phyloP scores from a whole-genome alignment of 2,797 vertebrate genomes.

The Scolopax rusticola region DNA sequence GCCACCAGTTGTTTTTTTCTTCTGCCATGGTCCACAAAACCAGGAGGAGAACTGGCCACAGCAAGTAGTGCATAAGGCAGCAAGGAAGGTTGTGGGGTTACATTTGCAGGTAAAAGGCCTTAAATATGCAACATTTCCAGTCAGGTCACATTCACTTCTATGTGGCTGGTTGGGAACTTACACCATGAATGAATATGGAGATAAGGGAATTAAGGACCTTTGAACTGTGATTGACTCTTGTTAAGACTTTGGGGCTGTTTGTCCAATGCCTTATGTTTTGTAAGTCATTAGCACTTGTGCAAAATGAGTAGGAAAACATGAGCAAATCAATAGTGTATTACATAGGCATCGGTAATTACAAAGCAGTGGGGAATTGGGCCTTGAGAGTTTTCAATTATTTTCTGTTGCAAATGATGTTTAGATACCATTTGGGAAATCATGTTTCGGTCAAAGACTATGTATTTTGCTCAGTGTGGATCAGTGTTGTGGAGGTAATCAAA shows the following conservation, averaged over 20 bases:
- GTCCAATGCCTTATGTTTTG: not conserved
- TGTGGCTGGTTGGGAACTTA: not conserved
- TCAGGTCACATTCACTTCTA: not conserved
- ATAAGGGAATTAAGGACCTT: not conserved
- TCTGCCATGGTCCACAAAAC: not conserved
- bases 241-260: slow-evolving; percentile 14
- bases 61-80: not conserved
- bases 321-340: slow-evolving; percentile 50
- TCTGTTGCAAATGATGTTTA: slow-evolving; percentile 30
- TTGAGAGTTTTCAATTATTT: slow-evolving; percentile 54
- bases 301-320: slow-evolving; percentile 18
- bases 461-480: slow-evolving; percentile 11
- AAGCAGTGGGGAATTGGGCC: slow-evolving; percentile 2
- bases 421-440: slow-evolving; percentile 50
- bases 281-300: slow-evolving; percentile 24
- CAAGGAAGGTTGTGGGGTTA: not conserved
- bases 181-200: not conserved
- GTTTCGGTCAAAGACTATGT: slow-evolving; percentile 3
- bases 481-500: slow-evolving; percentile 23
- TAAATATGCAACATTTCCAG: not conserved
- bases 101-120: not conserved
- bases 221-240: not conserved
- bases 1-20: not conserved
- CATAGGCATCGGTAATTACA: slow-evolving; percentile 47
- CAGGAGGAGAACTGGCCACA: not conserved